Evolutionary conservation across 1,140 invertebrate genomes (phyloP).

Genomic region (Camponotus vicinus): DNA sequence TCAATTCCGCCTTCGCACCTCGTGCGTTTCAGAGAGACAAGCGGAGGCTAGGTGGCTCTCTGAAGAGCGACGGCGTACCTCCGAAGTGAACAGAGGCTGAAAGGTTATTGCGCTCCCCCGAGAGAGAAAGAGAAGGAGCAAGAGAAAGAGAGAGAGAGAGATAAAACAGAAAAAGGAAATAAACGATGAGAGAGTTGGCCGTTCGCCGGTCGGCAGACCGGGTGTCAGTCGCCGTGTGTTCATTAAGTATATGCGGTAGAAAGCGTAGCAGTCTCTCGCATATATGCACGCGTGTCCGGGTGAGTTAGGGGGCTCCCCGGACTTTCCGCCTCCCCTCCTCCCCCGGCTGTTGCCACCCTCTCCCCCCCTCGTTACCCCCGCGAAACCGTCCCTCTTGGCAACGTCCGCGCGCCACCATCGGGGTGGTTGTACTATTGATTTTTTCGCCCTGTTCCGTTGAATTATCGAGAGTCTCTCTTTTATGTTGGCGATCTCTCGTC

Average conservation of each 20-base stretch:
- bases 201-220: slow-evolving; percentile 32
- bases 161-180: slow-evolving; percentile 11
- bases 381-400: slow-evolving; percentile 46
- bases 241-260: slow-evolving; percentile 73
- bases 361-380: slow-evolving; percentile 5
- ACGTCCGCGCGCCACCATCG: slow-evolving; percentile 62
- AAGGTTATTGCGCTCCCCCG: slow-evolving; percentile 57
- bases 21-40: neutral
- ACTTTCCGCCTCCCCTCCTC: neutral
- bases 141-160: neutral
- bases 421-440: slow-evolving; percentile 77
- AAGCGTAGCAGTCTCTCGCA: slow-evolving; percentile 51
- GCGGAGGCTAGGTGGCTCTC: slow-evolving; percentile 15
- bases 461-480: slow-evolving; percentile 75
- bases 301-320: slow-evolving; percentile 66
- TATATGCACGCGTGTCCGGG: slow-evolving; percentile 56
- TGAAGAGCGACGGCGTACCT: neutral
- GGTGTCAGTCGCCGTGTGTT: slow-evolving; percentile 60
- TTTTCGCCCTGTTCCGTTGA: slow-evolving; percentile 76
- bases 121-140: neutral
- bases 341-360: neutral
- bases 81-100: slow-evolving; percentile 50
- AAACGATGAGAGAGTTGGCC: slow-evolving; percentile 13
- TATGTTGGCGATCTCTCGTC: slow-evolving; percentile 71
- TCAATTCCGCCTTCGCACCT: slow-evolving; percentile 26